Conservation (phyloP, 1,140 invertebrate species). For the Sycophaga agraensis region DNA sequence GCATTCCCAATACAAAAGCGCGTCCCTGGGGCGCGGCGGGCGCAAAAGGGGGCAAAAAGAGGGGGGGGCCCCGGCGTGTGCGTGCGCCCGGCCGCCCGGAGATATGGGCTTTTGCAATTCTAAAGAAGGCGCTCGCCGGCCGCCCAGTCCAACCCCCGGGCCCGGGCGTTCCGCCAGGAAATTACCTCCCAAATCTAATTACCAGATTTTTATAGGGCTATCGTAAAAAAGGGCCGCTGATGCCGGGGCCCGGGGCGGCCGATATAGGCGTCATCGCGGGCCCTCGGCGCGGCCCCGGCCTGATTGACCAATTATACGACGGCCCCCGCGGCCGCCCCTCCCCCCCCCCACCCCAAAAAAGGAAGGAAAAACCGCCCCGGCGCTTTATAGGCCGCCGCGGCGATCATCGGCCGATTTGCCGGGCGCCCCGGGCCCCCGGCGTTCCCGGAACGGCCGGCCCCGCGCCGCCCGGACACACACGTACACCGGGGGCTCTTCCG, state of each 20-base stretch:
- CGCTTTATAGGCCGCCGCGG: neutral
- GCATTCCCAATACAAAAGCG: neutral
- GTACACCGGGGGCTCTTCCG: too few species aligned
- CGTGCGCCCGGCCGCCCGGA: too few species aligned
- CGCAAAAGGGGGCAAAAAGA: neutral
- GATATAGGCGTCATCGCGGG: neutral
- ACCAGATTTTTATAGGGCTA: constrained; percentile 58
- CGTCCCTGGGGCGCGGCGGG: neutral
- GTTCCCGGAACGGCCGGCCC: too few species aligned
- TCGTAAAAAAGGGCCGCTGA: constrained; percentile 56
- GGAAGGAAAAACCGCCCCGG: neutral
- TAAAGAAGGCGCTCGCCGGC: constrained; percentile 14
- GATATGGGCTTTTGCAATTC: constrained; percentile 36
- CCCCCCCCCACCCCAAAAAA: too few species aligned
- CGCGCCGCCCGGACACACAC: too few species aligned
- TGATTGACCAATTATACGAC: constrained; percentile 29
- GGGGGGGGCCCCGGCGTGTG: neutral
- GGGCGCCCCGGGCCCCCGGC: too few species aligned
- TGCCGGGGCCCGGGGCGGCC: too few species aligned
- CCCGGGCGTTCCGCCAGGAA: constrained; percentile 41
- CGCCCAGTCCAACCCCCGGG: neutral
- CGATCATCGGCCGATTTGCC: neutral
- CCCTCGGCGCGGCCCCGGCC: neutral
- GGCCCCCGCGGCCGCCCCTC: constrained; percentile 1
- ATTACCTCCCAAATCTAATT: constrained; percentile 59